Conservation (phyloP, 2,888 invertebrate species). For the Chouioia cunea region DNA sequence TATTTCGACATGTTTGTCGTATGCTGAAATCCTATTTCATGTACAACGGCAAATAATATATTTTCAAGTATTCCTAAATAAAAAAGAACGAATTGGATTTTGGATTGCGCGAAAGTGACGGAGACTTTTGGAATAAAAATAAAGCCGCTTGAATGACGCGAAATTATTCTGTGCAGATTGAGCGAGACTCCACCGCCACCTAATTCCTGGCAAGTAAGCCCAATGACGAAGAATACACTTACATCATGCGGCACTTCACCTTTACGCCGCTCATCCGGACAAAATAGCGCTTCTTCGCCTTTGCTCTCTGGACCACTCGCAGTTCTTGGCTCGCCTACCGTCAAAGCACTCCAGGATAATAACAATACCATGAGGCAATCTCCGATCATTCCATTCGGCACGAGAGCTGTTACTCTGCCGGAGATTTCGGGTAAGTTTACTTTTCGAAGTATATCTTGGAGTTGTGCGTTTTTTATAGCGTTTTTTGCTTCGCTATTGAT, state of each 20-base stretch:
- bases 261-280: conserved; percentile 73
- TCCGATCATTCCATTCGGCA: conserved; percentile 76
- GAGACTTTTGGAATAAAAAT: no score
- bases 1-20: no score
- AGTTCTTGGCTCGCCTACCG: conserved; percentile 78
- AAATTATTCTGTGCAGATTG: conserved; percentile 60
- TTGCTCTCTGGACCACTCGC: conserved; percentile 74
- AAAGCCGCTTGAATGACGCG: no score
- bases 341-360: conserved; percentile 74
- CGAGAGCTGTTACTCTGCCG: conserved; percentile 78
- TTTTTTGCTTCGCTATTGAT: background rate
- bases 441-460: no score
- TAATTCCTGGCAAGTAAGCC: conserved; percentile 87
- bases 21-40: no score
- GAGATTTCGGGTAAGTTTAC: conserved; percentile 70
- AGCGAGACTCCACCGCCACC: conserved; percentile 83
- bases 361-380: conserved; percentile 72
- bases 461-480: no score
- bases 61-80: no score
- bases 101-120: no score
- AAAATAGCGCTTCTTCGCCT: conserved; percentile 71
- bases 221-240: conserved; percentile 72
- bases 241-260: conserved; percentile 75
- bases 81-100: no score
- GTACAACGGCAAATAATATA: no score